Conservation (phyloP, 2,888 invertebrate species). For the Diadegma fenestrale region DNA sequence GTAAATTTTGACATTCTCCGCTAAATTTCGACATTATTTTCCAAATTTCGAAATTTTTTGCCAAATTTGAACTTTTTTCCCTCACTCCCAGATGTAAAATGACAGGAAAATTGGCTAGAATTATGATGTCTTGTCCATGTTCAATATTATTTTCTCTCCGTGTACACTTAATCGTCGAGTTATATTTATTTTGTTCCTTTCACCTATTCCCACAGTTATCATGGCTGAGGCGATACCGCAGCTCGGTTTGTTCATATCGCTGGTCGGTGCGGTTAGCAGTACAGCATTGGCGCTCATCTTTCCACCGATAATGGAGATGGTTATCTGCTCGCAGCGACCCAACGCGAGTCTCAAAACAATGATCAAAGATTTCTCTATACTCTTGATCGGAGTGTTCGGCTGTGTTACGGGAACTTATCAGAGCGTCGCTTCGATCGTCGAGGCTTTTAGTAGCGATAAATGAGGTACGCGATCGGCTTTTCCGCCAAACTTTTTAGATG, state of each 20-base stretch:
- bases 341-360: conserved; percentile 84
- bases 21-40: too few relatives aligned
- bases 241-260: conserved; percentile 94
- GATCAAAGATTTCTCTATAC: conserved; percentile 88
- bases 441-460: conserved; percentile 83
- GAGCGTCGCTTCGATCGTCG: conserved; percentile 88
- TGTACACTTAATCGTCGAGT: background rate
- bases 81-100: too few relatives aligned
- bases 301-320: conserved; percentile 94
- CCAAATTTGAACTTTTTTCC: too few relatives aligned
- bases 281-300: conserved; percentile 94
- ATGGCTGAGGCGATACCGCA: conserved; percentile 95
- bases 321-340: conserved; percentile 88
- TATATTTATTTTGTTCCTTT: background rate
- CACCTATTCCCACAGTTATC: conserved; percentile 87
- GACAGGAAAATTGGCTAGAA: too few relatives aligned
- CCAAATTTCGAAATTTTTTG: too few relatives aligned
- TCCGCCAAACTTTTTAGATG: too few relatives aligned
- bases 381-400: conserved; percentile 89
- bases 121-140: too few relatives aligned
- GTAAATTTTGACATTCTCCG: too few relatives aligned
- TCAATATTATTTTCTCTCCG: background rate
- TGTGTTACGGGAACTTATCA: conserved; percentile 92
- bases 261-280: conserved; percentile 96
- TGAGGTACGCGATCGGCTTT: conserved; percentile 41